phyloP scores from a whole-genome alignment of 2,797 vertebrate genomes.

The Propithecus deckenii region DNA sequence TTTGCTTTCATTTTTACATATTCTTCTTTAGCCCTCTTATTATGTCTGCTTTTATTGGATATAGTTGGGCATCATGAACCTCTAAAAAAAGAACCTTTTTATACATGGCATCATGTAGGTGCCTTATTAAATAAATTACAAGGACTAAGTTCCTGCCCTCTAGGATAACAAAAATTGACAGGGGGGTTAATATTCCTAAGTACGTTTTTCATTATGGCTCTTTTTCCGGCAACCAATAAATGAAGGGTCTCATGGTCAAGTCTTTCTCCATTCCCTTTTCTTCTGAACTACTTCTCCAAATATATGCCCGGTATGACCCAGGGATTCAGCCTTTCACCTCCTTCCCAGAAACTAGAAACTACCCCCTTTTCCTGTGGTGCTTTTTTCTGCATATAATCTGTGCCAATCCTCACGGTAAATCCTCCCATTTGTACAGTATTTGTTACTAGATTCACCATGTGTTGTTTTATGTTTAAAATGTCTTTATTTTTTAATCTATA shows the following conservation, averaged over 20 bases:
- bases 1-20: conserved; percentile 51
- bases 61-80: neutral
- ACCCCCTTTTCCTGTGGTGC: neutral
- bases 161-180: conserved; percentile 25
- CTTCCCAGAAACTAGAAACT: neutral
- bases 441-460: neutral
- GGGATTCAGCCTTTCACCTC: neutral
- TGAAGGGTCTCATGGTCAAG: neutral
- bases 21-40: conserved; percentile 37
- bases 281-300: neutral
- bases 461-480: neutral
- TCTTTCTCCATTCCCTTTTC: neutral
- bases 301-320: neutral
- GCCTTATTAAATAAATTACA: conserved; percentile 55
- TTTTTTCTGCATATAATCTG: neutral
- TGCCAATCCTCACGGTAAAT: neutral
- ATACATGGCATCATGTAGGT: neutral
- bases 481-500: neutral
- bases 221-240: neutral
- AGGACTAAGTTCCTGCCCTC: neutral
- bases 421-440: neutral
- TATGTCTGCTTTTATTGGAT: conserved; percentile 48
- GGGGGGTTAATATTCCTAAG: conserved; percentile 25
- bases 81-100: conserved; percentile 37
- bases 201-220: conserved; percentile 28